Percentiles rank a stretch among this genome's conserved stretches.
phyloP scores from a whole-genome alignment of 37 sponge, comb jelly and placozoan genomes.

The Axinella damicornis region DNA sequence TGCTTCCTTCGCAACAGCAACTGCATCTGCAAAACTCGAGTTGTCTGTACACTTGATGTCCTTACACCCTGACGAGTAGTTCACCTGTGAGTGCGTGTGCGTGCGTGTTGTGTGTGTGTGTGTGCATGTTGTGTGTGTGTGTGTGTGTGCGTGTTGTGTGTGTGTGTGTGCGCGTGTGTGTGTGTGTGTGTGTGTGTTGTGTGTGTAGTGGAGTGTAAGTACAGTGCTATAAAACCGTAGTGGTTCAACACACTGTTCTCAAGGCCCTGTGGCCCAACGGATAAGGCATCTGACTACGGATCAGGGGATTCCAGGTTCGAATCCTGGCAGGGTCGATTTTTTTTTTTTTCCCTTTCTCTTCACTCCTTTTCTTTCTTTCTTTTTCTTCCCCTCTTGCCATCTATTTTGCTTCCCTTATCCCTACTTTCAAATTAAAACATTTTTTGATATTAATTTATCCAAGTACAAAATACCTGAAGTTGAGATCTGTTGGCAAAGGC shows the following conservation, averaged over 20 bases:
- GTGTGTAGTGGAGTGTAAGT: no score
- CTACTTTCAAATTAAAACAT: no score
- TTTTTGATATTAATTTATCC: neutral
- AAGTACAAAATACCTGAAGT: slow-evolving; percentile 1
- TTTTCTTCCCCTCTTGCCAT: no score
- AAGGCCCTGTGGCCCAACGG: slow-evolving; percentile 5
- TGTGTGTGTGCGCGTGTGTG: no score
- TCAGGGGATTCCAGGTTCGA: slow-evolving; percentile 79
- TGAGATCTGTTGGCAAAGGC: slow-evolving; percentile 4
- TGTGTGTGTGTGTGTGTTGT: no score
- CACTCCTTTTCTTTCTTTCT: no score
- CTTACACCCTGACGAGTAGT: neutral
- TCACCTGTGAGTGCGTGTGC: neutral
- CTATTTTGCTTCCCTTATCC: neutral
- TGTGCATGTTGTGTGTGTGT: no score
- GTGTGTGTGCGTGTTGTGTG: no score
- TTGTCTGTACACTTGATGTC: slow-evolving; percentile 1
- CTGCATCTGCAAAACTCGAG: slow-evolving; percentile 13
- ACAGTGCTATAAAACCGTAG: no score
- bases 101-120: neutral
- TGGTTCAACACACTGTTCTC: no score
- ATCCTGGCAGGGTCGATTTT: slow-evolving; percentile 78
- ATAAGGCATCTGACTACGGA: slow-evolving; percentile 66
- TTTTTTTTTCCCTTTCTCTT: neutral
- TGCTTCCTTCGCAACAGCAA: neutral